Conservation (phyloP, 2,797 vertebrate species). For the Sphenodon punctatus region DNA sequence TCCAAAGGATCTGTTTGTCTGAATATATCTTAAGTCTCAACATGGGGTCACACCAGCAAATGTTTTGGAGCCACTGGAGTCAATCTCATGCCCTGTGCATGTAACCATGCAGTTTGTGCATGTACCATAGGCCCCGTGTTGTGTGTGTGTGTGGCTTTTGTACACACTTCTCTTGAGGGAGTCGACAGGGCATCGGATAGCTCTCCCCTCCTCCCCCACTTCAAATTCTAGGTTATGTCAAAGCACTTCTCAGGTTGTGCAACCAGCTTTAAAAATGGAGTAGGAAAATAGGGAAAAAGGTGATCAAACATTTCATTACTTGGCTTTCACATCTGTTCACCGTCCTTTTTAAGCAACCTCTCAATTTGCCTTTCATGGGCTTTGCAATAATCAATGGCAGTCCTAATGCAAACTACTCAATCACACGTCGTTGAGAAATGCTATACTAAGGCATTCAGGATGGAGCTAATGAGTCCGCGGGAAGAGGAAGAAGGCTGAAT, state of each 20-base stretch:
- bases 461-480: slow-evolving; percentile 49
- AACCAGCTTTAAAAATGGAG: background rate
- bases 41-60: too few species aligned
- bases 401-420: slow-evolving; percentile 30
- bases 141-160: too few species aligned
- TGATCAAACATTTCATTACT: background rate
- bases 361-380: background rate
- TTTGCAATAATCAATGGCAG: slow-evolving; percentile 22
- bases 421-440: slow-evolving; percentile 14
- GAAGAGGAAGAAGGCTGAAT: slow-evolving; percentile 31
- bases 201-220: too few species aligned
- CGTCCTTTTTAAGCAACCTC: background rate
- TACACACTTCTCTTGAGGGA: too few species aligned
- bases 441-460: slow-evolving; percentile 25
- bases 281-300: slow-evolving; percentile 8
- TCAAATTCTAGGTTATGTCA: background rate
- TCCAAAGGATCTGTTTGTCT: too few species aligned
- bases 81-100: too few species aligned
- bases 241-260: background rate
- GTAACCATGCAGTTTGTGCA: too few species aligned
- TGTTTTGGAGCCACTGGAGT: too few species aligned
- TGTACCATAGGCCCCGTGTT: too few species aligned
- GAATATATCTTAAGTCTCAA: too few species aligned
- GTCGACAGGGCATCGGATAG: too few species aligned
- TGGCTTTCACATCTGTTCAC: background rate